Evolutionary conservation across 1,140 invertebrate species (phyloP).

Genomic region (Eurosta solidaginis): DNA sequence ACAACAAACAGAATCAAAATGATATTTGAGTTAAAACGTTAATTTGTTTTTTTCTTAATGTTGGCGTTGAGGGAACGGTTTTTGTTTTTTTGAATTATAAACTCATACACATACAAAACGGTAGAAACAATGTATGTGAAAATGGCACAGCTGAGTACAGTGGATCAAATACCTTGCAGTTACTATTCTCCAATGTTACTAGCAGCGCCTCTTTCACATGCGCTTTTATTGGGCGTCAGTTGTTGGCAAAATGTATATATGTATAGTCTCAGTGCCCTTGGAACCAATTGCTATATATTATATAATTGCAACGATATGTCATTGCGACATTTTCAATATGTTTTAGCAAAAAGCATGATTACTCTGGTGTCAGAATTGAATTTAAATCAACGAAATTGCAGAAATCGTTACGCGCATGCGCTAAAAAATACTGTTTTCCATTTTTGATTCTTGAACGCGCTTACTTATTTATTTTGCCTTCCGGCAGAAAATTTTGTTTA

Average conservation of each 20-base stretch:
- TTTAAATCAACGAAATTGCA: background rate
- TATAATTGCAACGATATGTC: background rate
- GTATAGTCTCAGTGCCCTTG: background rate
- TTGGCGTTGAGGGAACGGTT: background rate
- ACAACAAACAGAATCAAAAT: background rate
- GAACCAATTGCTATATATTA: slow-evolving; percentile 31
- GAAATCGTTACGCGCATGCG: too few species aligned
- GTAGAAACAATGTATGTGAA: background rate
- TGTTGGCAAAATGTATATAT: background rate
- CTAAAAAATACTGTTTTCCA: background rate
- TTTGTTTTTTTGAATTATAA: background rate
- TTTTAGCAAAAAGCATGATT: slow-evolving; percentile 9
- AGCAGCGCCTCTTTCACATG: background rate
- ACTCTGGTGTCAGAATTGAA: background rate
- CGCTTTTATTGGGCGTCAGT: background rate
- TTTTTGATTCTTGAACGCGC: background rate
- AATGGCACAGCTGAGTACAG: background rate
- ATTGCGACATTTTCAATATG: background rate
- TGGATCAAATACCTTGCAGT: background rate
- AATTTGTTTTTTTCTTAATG: background rate
- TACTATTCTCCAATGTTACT: background rate
- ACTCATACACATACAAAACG: background rate
- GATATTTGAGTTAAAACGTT: background rate
- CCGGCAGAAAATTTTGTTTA: background rate
- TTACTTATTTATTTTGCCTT: background rate